These are phyloP conservation scores for Anguilla rostrata DNA, from an alignment of 2,113 vertebrate genomes.

Conservation along the genomic window DNA sequence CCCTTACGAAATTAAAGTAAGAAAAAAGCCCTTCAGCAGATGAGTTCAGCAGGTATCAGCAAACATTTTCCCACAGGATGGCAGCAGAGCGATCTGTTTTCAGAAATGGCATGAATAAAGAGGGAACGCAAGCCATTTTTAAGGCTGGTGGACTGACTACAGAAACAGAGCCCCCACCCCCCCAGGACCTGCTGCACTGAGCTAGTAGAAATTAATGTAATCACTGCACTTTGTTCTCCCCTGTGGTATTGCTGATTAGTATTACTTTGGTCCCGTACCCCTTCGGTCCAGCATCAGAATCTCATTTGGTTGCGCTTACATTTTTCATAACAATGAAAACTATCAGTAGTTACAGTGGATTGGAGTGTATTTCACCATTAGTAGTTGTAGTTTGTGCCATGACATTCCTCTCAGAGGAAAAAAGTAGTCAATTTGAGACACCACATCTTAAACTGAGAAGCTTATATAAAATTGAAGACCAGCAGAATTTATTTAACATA, in stretches of 20 bases:
- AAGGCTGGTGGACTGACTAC: not conserved
- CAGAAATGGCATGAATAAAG: not conserved
- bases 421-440: constrained; percentile 45
- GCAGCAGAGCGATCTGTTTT: not conserved
- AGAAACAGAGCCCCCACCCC: not conserved
- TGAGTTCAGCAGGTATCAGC: not conserved
- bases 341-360: not conserved
- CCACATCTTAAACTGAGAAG: constrained; percentile 39
- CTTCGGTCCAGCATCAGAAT: constrained; percentile 1
- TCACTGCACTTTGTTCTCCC: constrained; percentile 15
- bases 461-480: constrained; percentile 48
- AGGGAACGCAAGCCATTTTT: not conserved
- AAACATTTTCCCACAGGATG: not conserved
- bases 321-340: not conserved
- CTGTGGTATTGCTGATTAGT: not conserved
- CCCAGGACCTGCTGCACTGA: not conserved
- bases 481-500: constrained; percentile 52
- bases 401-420: constrained; percentile 41
- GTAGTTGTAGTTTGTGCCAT: constrained; percentile 27
- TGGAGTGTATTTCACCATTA: not conserved
- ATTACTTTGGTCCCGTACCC: not conserved
- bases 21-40: not conserved
- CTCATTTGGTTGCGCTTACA: not conserved
- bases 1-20: constrained; percentile 4
- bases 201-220: constrained; percentile 17